Conservation (phyloP, 2,888 invertebrate genomes). For the Stenolophus ochropezus region DNA sequence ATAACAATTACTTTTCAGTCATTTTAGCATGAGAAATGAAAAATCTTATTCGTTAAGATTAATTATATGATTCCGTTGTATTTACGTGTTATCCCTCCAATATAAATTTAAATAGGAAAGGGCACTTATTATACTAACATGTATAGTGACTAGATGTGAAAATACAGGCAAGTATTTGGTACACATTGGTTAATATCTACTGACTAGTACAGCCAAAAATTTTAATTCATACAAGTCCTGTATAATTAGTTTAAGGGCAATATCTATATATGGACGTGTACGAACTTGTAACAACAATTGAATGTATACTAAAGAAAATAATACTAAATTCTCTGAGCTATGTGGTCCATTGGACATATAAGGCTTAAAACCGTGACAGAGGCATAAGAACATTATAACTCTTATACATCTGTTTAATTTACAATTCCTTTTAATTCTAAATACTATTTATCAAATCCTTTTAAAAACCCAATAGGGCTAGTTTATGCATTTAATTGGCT, state of each 20-base stretch:
- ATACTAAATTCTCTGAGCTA: conserved; percentile 58
- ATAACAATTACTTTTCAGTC: no score
- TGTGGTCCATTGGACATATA: conserved; percentile 57
- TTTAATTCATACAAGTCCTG: conserved; percentile 11
- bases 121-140: conserved; percentile 44
- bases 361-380: conserved; percentile 46
- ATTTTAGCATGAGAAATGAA: no score
- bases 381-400: conserved; percentile 21
- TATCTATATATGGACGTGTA: conserved; percentile 4
- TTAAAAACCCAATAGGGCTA: conserved; percentile 1
- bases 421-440: conserved; percentile 46
- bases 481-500: background rate
- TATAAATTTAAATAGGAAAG: conserved; percentile 46
- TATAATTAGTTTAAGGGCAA: background rate
- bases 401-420: conserved; percentile 6
- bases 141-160: conserved; percentile 41
- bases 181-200: conserved; percentile 13
- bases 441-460: conserved; percentile 15
- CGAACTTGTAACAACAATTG: conserved; percentile 28
- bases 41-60: no score
- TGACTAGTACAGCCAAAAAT: conserved; percentile 14
- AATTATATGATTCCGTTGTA: background rate
- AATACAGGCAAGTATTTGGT: conserved; percentile 33
- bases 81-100: background rate
- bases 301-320: conserved; percentile 55